phyloP scores from a whole-genome alignment of 2,113 vertebrate genomes.

The Antechinus flavipes region DNA sequence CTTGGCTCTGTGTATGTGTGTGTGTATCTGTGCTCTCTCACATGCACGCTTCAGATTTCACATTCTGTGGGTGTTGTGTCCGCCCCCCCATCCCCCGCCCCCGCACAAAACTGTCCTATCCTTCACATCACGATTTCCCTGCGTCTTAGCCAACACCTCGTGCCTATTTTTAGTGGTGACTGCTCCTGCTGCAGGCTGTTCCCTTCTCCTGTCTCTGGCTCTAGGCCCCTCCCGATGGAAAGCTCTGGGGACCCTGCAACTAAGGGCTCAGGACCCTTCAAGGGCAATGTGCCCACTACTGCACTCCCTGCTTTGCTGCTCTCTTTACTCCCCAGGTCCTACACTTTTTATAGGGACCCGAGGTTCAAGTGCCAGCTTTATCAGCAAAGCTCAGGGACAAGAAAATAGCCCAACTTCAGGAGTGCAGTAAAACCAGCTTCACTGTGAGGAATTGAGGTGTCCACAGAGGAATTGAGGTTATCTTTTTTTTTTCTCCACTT shows the following conservation, averaged over 20 bases:
- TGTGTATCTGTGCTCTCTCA: background rate
- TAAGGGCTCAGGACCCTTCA: background rate
- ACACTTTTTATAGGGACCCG: background rate
- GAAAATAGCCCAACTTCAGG: background rate
- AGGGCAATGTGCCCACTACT: background rate
- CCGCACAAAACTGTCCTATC: background rate
- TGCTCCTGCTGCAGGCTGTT: conserved; percentile 7
- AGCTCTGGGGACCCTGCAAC: background rate
- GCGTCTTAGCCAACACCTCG: background rate
- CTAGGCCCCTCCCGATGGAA: background rate
- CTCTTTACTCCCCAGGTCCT: background rate
- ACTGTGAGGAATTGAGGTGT: background rate
- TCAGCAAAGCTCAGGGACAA: background rate
- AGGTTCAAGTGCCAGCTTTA: background rate
- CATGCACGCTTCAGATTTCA: conserved; percentile 3
- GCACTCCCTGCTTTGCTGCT: background rate
- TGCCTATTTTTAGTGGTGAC: background rate
- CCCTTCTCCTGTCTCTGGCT: background rate
- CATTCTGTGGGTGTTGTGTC: conserved; percentile 10
- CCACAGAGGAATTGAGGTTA: background rate
- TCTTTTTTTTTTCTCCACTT: background rate
- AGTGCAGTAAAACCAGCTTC: background rate
- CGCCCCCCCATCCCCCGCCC: background rate
- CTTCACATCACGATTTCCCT: conserved; percentile 15
- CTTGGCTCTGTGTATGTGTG: background rate